phyloP scores from a whole-genome alignment of 2,113 vertebrate genomes.

The Podilymbus podiceps region DNA sequence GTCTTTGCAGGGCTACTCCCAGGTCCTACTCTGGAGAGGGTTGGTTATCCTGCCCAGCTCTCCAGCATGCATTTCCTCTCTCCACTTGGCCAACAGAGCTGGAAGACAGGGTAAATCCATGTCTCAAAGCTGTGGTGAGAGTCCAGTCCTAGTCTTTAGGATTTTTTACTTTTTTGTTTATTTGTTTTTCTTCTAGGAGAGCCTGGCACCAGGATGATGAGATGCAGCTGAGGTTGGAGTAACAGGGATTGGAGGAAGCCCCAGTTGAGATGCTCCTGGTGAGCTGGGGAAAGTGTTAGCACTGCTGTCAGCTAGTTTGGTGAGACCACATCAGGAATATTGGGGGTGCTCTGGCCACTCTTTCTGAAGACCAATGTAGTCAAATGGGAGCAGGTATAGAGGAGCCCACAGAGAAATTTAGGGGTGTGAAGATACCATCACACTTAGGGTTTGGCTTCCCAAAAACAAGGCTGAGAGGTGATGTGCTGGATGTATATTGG shows the following conservation, averaged over 20 bases:
- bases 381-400: background rate
- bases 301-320: background rate
- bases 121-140: background rate
- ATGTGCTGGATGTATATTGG: background rate
- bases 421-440: accelerated
- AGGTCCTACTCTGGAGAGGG: background rate
- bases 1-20: background rate
- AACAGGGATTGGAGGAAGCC: background rate
- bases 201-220: no score
- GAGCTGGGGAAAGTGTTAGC: background rate
- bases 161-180: background rate
- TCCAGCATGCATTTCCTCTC: background rate
- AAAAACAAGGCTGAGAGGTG: background rate
- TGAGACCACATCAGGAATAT: background rate
- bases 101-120: background rate
- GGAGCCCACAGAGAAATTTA: background rate
- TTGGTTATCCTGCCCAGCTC: background rate
- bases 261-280: background rate
- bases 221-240: background rate
- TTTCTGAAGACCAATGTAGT: background rate
- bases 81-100: background rate
- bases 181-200: background rate
- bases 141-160: background rate
- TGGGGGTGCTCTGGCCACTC: background rate
- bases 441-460: background rate